Percentiles rank a stretch among this genome's conserved stretches.
Evolutionary conservation across 2,888 invertebrate genomes (phyloP).

Genomic region (Abscondita cerata): DNA sequence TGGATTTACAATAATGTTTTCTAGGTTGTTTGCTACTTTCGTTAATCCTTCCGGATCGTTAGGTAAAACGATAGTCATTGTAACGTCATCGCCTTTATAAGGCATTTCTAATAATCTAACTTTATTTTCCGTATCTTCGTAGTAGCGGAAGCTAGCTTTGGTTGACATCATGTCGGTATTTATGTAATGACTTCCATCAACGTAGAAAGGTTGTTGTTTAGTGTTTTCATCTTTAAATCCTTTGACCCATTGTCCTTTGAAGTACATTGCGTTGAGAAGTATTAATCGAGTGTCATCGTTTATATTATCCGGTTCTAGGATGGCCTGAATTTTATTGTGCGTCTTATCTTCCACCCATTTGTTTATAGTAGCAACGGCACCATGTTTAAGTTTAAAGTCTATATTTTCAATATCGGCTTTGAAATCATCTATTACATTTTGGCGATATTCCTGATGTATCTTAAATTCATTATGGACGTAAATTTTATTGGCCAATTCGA

Average conservation of each 20-base stretch:
- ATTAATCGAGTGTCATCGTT: conserved; percentile 44
- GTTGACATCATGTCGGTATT: conserved; percentile 49
- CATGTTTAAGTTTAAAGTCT: conserved; percentile 39
- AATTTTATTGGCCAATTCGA: conserved; percentile 65
- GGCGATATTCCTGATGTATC: conserved; percentile 63
- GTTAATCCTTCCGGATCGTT: conserved; percentile 4
- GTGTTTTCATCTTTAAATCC: conserved; percentile 37
- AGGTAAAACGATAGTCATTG: conserved; percentile 64
- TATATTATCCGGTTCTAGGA: conserved; percentile 44
- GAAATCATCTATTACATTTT: conserved; percentile 67
- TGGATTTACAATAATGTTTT: neutral
- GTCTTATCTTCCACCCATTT: conserved; percentile 53
- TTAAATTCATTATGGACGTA: conserved; percentile 65
- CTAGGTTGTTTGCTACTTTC: conserved; percentile 2
- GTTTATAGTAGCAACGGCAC: conserved; percentile 49
- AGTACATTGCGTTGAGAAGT: conserved; percentile 53
- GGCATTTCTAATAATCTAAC: conserved; percentile 59
- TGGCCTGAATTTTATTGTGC: conserved; percentile 49
- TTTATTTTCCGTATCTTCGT: conserved; percentile 25
- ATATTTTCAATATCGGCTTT: conserved; percentile 63
- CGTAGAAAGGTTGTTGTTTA: conserved; percentile 43
- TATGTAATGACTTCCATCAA: conserved; percentile 36
- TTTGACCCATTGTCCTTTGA: conserved; percentile 48
- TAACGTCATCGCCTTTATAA: conserved; percentile 60
- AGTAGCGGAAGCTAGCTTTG: conserved; percentile 45